Evolutionary conservation across 2,797 vertebrate genomes (phyloP), one percentile per base, ranked within the genome.

Genomic region (Sparus aurata): DNA sequence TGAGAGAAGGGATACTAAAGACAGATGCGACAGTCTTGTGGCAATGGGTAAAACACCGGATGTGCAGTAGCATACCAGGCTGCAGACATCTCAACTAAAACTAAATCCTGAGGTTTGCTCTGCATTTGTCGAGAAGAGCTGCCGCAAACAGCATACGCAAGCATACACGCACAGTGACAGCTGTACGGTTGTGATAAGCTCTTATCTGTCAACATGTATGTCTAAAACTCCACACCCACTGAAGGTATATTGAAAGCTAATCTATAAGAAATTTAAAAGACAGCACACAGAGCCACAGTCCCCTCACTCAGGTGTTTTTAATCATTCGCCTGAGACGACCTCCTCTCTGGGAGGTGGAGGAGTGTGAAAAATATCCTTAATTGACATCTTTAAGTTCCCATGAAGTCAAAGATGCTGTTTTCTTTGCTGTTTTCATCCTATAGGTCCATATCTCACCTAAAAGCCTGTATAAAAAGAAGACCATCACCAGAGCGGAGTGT

Each of bases 131-230:
- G 22, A 47, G 22, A 60, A n/a, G 30, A 49, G 7, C 9, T 54
- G 30, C 23, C 15, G 52, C 30, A 54, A 71, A 78, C 13, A 49
- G 50, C 5, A n/a, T 18, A 17, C 22, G 27, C 4, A 38, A 38
- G 11, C 45, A 43, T 18, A 59, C 20, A 54, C 65, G 50, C 65
- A 50, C 22, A 50, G 68, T 57, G 72, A 68, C 79, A 76, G 73
- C 73, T 85, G 76, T 25, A 30, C 12, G 58, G 46, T 54, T 54
- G 69, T 12, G n/a, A 79, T 76, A 67, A 63, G 25, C 49, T 41
- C 6, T 41, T 22, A 43, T 57, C 7, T 41, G 38, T 54, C 38
- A 64, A 23, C 30, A 23, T 52, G 12, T n/a, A 9, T 2, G 9
- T 38, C 45, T 59, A 22, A 41, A 59, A 30, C 18, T 66, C 54